These are phyloP conservation scores for Ooceraea biroi DNA, from an alignment of 1,140 invertebrate genomes.

Conservation along the genomic window DNA sequence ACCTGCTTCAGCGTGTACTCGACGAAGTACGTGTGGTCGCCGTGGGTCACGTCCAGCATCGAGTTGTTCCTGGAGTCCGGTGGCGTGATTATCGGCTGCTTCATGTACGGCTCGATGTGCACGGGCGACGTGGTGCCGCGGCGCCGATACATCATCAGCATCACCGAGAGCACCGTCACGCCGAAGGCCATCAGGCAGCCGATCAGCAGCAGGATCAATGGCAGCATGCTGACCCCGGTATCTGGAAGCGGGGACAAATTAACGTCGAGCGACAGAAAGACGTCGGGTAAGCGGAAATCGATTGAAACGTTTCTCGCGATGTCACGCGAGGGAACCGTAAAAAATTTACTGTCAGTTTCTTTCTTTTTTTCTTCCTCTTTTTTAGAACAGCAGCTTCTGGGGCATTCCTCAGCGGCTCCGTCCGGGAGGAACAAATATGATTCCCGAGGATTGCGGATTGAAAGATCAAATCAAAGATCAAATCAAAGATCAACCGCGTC, in stretches of 20 bases:
- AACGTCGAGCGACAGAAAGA: too few species aligned
- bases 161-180: conserved; percentile 88
- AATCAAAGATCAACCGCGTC: too few species aligned
- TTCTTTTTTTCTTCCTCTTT: too few species aligned
- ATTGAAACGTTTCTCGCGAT: too few species aligned
- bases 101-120: conserved; percentile 86
- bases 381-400: too few species aligned
- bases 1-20: conserved; percentile 87
- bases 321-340: too few species aligned
- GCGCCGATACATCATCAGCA: conserved; percentile 86
- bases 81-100: conserved; percentile 87
- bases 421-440: too few species aligned
- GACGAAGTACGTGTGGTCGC: conserved; percentile 87
- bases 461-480: too few species aligned
- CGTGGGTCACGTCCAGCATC: conserved; percentile 86
- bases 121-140: conserved; percentile 85
- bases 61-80: conserved; percentile 86
- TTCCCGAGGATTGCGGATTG: too few species aligned
- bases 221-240: conserved; percentile 88
- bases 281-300: too few species aligned
- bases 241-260: conserved; percentile 84
- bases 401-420: too few species aligned
- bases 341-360: too few species aligned
- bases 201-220: conserved; percentile 88
- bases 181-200: conserved; percentile 89